Base-by-base conservation (phyloP, 2,113 vertebrate genomes). In the Platichthys stellatus region DNA sequence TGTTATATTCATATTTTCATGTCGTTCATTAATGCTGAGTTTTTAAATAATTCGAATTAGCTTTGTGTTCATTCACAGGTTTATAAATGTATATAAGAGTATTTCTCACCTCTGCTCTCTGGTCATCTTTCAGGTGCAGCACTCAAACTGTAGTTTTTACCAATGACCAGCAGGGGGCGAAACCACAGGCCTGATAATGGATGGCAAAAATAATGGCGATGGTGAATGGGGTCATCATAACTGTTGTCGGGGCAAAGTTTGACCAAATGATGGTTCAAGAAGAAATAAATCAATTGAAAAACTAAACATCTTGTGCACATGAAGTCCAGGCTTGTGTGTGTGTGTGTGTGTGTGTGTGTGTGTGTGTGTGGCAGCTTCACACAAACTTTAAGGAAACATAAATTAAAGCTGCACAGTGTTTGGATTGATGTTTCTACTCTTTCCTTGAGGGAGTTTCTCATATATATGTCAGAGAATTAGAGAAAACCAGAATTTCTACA, bases 81-180 rank as follows among this genome's bases (percentile, higher is more conserved):
- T 28, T 28, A 28, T 28, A 28, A 28, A 28, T 28, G 4, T 28
- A 28, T 28, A 28, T 56, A 24, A 24, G 54, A 56, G n/a, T 20
- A 26, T 17, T 5, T n/a, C 62, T 66, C 43, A 60, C 61, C 76
- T 3, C 14, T 2, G 3, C 23, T 2, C 74, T 5, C 20, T 1
- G 23, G 11, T 61, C 68, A 28, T 28, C 26, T 14, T 47, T 17
- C 20, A 12, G 4, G 31, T 60, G 51, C 63, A 8, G 57, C 23
- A 5, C 2, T 35, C 3, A 45, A 3, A 47, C 45, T 73, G 63
- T 20, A 67, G 51, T 65, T 63, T 6, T 2, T 3, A 6, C 13
- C 59, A 11, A 10, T 4, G 23, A 11, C 82, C 89, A 87, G 61
- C 26, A 51, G 85, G 31, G 47, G 85, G 78, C 20, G 18, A 1